Evolutionary conservation across 2,888 invertebrate genomes (phyloP).

Genomic region (Leptinotarsa peninsularis): DNA sequence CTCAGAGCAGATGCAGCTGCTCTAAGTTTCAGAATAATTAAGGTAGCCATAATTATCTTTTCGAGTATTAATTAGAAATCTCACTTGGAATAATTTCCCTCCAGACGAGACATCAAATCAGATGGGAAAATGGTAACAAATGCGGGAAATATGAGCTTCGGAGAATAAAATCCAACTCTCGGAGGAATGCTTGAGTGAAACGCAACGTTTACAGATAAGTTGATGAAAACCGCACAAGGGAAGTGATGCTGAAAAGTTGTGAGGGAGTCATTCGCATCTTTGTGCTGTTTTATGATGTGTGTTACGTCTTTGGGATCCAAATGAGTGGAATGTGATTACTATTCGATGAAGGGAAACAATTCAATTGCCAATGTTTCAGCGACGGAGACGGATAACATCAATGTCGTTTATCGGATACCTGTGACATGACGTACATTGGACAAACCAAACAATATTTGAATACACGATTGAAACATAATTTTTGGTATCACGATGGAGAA

Average conservation of each 20-base stretch:
- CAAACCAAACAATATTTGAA: no score
- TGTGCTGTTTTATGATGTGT: neutral
- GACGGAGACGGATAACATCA: no score
- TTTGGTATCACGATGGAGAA: no score
- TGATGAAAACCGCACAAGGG: neutral
- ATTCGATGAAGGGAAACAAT: neutral
- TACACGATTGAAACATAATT: no score
- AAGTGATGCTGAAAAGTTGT: neutral
- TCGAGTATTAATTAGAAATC: constrained; percentile 30
- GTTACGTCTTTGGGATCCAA: neutral
- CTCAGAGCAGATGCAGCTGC: neutral
- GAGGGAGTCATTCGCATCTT: neutral
- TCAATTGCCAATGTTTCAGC: no score
- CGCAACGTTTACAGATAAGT: neutral
- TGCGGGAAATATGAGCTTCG: constrained; percentile 14
- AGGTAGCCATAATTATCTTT: constrained; percentile 26
- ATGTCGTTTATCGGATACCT: no score
- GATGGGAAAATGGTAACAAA: constrained; percentile 9
- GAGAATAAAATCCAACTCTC: constrained; percentile 12
- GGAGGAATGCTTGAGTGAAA: neutral
- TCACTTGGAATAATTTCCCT: constrained; percentile 30
- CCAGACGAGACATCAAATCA: constrained; percentile 29
- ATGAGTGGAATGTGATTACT: neutral
- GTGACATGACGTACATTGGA: no score
- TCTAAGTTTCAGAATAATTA: constrained; percentile 24